A percentile compares a stretch with the other conserved stretches of the same genome.
Evolutionary conservation across 2,888 invertebrate genomes (phyloP).

Genomic region (Aradus depressus): DNA sequence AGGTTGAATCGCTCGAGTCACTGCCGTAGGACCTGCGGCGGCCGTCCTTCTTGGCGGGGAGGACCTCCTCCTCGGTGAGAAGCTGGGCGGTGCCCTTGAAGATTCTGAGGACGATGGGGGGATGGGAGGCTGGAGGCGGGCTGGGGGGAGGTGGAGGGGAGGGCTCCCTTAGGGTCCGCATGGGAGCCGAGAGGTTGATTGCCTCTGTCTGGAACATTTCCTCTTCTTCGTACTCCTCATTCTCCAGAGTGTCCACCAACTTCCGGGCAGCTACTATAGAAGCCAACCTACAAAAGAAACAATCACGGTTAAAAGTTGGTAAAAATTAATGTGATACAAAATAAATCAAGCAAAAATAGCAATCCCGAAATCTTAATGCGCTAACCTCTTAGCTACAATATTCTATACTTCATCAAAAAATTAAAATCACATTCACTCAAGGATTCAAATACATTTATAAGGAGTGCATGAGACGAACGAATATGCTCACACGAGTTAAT

Average conservation of each 20-base stretch:
- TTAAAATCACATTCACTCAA: too few relatives aligned
- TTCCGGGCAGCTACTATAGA: slow-evolving; percentile 30
- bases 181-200: slow-evolving; percentile 25
- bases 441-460: too few relatives aligned
- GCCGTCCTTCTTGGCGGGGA: slow-evolving; percentile 22
- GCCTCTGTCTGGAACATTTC: slow-evolving; percentile 34
- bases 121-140: slow-evolving; percentile 37
- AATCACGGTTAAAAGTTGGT: too few relatives aligned
- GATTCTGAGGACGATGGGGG: slow-evolving; percentile 79
- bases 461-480: too few relatives aligned
- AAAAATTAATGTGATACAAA: too few relatives aligned
- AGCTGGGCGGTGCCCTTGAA: slow-evolving; percentile 52
- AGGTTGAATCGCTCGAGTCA: slow-evolving; percentile 26
- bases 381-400: too few relatives aligned
- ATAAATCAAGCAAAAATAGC: too few relatives aligned
- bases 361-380: too few relatives aligned
- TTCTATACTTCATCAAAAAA: too few relatives aligned
- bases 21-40: slow-evolving; percentile 26
- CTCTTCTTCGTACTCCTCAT: slow-evolving; percentile 34
- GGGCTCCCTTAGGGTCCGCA: slow-evolving; percentile 8
- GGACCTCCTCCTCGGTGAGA: slow-evolving; percentile 26
- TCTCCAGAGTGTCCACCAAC: slow-evolving; percentile 36
- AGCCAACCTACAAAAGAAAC: slow-evolving; percentile 23
- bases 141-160: slow-evolving; percentile 8
- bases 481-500: too few relatives aligned